Percentiles rank a stretch among this genome's conserved stretches.
These are phyloP conservation scores for Coecobrya sp. DNA, from an alignment of 2,888 invertebrate genomes.

Conservation along the genomic window DNA sequence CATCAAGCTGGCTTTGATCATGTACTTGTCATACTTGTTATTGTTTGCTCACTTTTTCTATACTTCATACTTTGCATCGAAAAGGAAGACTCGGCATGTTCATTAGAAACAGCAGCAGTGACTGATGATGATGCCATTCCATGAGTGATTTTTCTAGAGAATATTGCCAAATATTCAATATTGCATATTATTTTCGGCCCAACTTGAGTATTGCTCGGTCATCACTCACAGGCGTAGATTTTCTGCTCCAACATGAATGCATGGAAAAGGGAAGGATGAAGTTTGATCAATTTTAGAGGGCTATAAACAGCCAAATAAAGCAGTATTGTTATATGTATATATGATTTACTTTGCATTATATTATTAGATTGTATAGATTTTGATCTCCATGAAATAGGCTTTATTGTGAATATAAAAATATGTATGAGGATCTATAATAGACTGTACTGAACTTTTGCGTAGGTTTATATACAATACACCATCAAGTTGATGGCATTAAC, in stretches of 20 bases:
- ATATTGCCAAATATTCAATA: conserved; percentile 43
- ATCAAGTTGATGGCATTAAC: no score
- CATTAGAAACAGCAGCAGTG: conserved; percentile 52
- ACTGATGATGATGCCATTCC: conserved; percentile 28
- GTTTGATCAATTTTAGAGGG: conserved; percentile 18
- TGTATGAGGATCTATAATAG: no score
- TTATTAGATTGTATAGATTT: neutral
- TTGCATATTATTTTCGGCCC: neutral
- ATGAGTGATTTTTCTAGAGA: neutral
- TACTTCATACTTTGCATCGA: conserved; percentile 92
- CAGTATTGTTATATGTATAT: neutral
- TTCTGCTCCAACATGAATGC: neutral
- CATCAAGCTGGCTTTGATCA: conserved; percentile 95
- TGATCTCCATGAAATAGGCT: no score
- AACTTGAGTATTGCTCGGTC: neutral
- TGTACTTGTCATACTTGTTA: conserved; percentile 98
- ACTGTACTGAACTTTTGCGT: no score
- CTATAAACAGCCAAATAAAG: neutral
- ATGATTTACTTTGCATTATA: neutral
- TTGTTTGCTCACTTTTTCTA: conserved; percentile 98
- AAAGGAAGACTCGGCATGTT: conserved; percentile 72
- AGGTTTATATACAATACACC: no score
- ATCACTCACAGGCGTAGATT: neutral
- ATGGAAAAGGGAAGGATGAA: neutral
- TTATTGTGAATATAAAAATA: no score